Evolutionary conservation across 2,113 vertebrate genomes (phyloP).

Genomic region (Gobio gobio): DNA sequence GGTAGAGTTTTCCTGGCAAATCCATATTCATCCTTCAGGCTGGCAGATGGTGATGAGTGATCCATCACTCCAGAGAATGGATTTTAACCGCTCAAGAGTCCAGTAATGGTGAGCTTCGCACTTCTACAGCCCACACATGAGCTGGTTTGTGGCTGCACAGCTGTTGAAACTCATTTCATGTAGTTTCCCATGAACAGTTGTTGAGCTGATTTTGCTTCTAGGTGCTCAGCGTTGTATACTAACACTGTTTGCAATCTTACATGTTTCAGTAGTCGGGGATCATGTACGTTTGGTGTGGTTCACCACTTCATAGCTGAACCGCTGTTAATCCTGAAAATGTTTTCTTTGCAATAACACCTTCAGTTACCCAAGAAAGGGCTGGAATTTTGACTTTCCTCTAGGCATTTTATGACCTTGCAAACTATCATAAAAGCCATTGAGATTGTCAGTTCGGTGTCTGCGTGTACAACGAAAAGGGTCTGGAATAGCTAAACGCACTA

Average conservation of each 20-base stretch:
- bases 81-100: conserved; percentile 31
- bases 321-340: background rate
- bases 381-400: background rate
- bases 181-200: background rate
- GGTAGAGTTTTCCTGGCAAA: conserved; percentile 30
- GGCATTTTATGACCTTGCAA: background rate
- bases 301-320: background rate
- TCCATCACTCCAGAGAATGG: conserved; percentile 40
- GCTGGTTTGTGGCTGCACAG: conserved; percentile 15
- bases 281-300: conserved; percentile 2
- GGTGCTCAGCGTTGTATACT: background rate
- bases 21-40: conserved; percentile 24
- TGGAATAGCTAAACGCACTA: background rate
- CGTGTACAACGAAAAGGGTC: background rate
- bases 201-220: conserved; percentile 8
- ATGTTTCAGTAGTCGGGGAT: background rate
- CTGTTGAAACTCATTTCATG: conserved; percentile 21
- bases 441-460: no score
- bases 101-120: conserved; percentile 13
- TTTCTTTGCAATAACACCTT: background rate
- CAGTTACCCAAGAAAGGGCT: background rate
- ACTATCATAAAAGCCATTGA: background rate
- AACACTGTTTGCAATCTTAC: background rate
- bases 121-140: conserved; percentile 22
- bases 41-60: conserved; percentile 40